phyloP scores from a whole-genome alignment of 1,140 invertebrate genomes.

The Eueides isabella region DNA sequence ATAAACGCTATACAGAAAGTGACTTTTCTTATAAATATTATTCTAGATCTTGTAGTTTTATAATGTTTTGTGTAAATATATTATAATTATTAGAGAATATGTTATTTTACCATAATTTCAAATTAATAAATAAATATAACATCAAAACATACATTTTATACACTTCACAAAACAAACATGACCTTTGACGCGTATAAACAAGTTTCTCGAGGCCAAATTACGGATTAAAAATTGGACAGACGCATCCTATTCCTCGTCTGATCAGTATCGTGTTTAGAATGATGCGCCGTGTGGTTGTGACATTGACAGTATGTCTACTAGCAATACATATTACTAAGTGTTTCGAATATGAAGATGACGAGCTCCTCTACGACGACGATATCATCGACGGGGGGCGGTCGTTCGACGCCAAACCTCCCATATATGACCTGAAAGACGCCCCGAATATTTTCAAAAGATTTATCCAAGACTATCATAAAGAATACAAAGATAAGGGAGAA shows the following conservation, averaged over 20 bases:
- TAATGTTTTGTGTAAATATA: background rate
- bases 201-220: slow-evolving; percentile 38
- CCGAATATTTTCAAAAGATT: slow-evolving; percentile 56
- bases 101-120: background rate
- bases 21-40: background rate
- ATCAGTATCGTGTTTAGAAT: slow-evolving; percentile 35
- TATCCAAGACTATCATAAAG: slow-evolving; percentile 54
- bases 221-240: slow-evolving; percentile 34
- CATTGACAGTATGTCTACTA: slow-evolving; percentile 30
- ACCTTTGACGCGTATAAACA: slow-evolving; percentile 38
- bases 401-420: slow-evolving; percentile 29
- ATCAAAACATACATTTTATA: background rate
- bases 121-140: background rate
- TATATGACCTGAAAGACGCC: slow-evolving; percentile 58
- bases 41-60: background rate
- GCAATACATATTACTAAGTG: slow-evolving; percentile 27
- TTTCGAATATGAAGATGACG: slow-evolving; percentile 37
- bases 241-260: slow-evolving; percentile 33
- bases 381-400: slow-evolving; percentile 35
- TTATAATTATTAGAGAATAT: background rate
- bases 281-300: slow-evolving; percentile 48
- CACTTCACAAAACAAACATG: slow-evolving; percentile 17
- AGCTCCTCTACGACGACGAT: slow-evolving; percentile 33
- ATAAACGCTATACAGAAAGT: background rate
- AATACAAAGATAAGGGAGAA: slow-evolving; percentile 55